phyloP scores from a whole-genome alignment of 2,113 vertebrate genomes.

The Myrmophylax atrothorax region DNA sequence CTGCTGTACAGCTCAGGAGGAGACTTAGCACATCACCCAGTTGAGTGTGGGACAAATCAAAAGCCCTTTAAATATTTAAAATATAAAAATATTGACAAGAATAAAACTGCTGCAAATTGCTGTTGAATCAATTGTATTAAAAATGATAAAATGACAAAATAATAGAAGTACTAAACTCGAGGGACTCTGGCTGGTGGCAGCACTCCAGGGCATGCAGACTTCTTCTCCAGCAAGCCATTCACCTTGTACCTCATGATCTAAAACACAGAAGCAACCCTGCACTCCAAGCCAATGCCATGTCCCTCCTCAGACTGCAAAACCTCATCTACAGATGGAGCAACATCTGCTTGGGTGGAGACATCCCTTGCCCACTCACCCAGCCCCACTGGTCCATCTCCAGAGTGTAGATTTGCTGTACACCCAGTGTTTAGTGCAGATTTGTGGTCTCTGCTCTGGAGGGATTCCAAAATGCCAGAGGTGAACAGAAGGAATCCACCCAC shows the following conservation, averaged over 20 bases:
- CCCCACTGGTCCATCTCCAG: background rate
- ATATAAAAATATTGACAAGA: background rate
- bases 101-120: background rate
- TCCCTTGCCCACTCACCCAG: background rate
- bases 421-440: background rate
- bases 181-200: background rate
- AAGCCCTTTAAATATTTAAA: background rate
- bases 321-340: background rate
- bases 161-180: background rate
- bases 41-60: background rate
- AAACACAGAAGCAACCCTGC: background rate
- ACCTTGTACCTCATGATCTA: background rate
- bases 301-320: background rate
- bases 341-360: background rate
- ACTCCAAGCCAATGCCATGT: fast-evolving
- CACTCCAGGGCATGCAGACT: background rate
- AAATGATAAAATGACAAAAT: background rate
- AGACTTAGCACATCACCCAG: background rate
- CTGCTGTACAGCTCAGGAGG: background rate
- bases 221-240: background rate
- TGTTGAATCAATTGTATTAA: background rate
- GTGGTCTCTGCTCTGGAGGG: background rate
- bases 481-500: background rate
- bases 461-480: background rate
- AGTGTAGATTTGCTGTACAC: background rate